These are phyloP conservation scores for Pristionchus maxplancki DNA, from an alignment of 2,888 invertebrate genomes.

Conservation along the genomic window DNA sequence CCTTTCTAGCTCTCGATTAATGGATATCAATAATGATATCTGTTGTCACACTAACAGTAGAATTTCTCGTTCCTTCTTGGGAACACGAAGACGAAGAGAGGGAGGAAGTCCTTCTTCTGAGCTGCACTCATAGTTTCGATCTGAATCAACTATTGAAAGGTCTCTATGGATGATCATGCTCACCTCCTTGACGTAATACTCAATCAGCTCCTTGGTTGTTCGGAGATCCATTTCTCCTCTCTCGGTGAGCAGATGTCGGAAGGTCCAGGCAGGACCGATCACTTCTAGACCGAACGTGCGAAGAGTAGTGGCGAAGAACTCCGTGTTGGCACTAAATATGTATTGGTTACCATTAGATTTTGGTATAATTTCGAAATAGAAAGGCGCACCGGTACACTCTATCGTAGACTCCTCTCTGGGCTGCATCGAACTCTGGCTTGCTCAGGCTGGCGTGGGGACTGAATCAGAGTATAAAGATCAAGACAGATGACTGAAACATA, in stretches of 20 bases:
- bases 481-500: not conserved
- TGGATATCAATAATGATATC: not conserved
- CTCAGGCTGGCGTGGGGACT: not conserved
- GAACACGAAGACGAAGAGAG: conserved; percentile 22
- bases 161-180: not conserved
- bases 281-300: not conserved
- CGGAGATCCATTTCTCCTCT: not conserved
- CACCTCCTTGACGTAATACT: not conserved
- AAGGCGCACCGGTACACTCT: not conserved
- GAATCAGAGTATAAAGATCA: not conserved
- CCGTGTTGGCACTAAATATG: not conserved
- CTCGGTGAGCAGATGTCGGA: not conserved
- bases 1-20: too few species aligned
- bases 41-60: conserved; percentile 13
- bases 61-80: not conserved
- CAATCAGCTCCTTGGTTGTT: not conserved
- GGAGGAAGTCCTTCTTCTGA: not conserved
- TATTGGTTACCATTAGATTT: not conserved
- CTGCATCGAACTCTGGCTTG: not conserved
- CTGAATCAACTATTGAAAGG: not conserved
- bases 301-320: not conserved
- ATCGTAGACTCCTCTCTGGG: not conserved
- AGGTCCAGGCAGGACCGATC: not conserved
- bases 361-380: not conserved
- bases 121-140: not conserved